Evolutionary conservation across 2,888 invertebrate species (phyloP), one percentile per base, ranked within the genome.

Genomic region (Acrobasis suavella): DNA sequence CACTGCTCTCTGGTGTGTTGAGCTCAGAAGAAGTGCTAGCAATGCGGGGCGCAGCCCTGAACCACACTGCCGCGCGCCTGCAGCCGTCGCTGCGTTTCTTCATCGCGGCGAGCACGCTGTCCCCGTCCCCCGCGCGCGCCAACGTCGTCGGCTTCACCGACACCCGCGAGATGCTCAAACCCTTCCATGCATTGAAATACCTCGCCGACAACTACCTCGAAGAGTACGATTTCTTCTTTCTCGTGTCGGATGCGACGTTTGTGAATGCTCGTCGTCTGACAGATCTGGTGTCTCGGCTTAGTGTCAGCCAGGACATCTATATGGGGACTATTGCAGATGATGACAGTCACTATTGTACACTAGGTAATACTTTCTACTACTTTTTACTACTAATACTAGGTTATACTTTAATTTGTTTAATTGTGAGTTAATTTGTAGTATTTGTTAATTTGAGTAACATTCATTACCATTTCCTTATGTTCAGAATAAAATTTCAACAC

Each of bases 201-300:
- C 95, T 98, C 12, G 95, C 96, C 0, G 98, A 98, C 74, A 97
- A 97, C 82, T 97, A 96, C 87, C 89, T 96, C 46, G 96, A 98
- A 74, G 96, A 96, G 73, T 99, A 96, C 85, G 98, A 99, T 86
- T 99, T 97, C 91, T 98, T 98, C 89, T 96, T 97, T 82, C 91
- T 99, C 59, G 94, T 96, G 56, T 95, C 96, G 52, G 99, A 99
- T 85, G 93, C 94, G 9, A 95, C 96, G 1, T 99, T 96, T 81
- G 93, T 99, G 60, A 96, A 98, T 83, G 96, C 96, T 0, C 94
- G 96, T 55, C 94, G 94, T 62, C 87, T 99, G 58, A 91, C 94
- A 37, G 93, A 96, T 65, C 88, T 97, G 62, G 95, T 96, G 8
- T 94, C 94, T 54, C 94, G 94, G 76, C 94, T 98, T 67, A 97